Conservation (phyloP, 2,888 invertebrate species). For the Dendrolimus pini region DNA sequence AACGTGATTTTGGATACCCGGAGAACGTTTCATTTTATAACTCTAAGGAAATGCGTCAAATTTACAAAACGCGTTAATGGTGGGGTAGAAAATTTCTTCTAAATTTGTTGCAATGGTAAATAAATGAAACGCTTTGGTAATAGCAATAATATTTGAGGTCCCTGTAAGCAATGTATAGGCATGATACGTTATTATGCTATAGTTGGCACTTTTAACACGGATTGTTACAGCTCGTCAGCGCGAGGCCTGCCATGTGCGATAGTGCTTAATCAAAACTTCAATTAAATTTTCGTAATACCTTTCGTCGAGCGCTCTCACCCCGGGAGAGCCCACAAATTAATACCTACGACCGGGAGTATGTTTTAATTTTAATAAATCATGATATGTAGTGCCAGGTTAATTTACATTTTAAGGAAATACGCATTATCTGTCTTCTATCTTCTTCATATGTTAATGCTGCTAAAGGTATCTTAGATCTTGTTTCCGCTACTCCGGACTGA, state of each 20-base stretch:
- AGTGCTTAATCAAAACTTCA: constrained; percentile 69
- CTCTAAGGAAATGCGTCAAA: constrained; percentile 35
- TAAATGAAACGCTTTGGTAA: too few species aligned
- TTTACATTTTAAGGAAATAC: too few species aligned
- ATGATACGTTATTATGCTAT: too few species aligned
- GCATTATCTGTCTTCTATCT: background rate
- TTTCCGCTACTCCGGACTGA: too few species aligned
- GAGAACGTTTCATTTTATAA: constrained; percentile 32
- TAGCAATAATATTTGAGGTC: too few species aligned
- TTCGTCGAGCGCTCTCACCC: constrained; percentile 45
- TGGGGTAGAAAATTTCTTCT: constrained; percentile 29
- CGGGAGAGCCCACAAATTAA: constrained; percentile 51
- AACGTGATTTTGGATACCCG: constrained; percentile 32
- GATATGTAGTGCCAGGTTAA: background rate
- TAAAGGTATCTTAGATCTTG: too few species aligned
- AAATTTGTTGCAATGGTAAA: constrained; percentile 12
- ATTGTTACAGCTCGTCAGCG: constrained; percentile 18
- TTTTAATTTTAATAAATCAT: constrained; percentile 43
- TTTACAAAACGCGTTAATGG: constrained; percentile 34
- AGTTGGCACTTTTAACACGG: constrained; percentile 13
- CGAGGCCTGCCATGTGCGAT: constrained; percentile 44
- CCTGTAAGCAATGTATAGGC: too few species aligned
- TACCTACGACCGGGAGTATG: constrained; percentile 44
- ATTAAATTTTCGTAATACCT: constrained; percentile 69
- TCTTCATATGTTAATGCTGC: too few species aligned